Base-by-base conservation (phyloP, 2,797 vertebrate genomes). In the Rhabdophis nuchalis region DNA sequence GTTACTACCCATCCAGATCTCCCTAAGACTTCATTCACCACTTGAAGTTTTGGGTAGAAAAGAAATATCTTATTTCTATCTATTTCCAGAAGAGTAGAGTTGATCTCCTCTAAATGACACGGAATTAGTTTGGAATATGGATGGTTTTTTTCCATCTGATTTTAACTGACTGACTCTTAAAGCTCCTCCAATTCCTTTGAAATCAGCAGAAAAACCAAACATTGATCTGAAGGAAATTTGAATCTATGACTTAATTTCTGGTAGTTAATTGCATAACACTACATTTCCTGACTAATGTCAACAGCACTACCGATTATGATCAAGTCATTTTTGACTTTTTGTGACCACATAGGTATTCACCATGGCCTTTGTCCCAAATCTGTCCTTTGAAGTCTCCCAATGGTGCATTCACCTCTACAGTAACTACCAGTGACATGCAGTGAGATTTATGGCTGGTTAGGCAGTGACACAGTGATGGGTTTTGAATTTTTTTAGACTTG, bases 1-100 rank as follows among this genome's bases (percentile, higher is more conserved):
- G n/a, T n/a, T n/a, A n/a, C n/a, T n/a, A n/a, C n/a, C n/a, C n/a
- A n/a, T n/a, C n/a, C n/a, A n/a, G n/a, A n/a, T 91, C 12, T 89
- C 93, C 94, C 50, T 91, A 60, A 94, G 91, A 18, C 9, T 4
- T 14, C 14, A 90, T 89, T 68, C 60, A 92, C 25, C n/a, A 90
- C 56, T 10, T 91, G 53, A 89, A 77, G 87, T 23, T 93, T 88
- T 18, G 18, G 89, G 29, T 54, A 92, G 14, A 93, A 89, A 92
- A 13, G n/a, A 18, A 32, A 54, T 36, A 52, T 16, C 93, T 91
- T 29, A 12, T 86, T 89, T 85, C 8, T 57, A 91, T 23, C 50
- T 41, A 56, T 87, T 87, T 89, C 91, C 85, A 87, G 60, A 88
- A 52, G 86, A 88, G 68, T 53, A 87, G 86, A 93, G 5, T n/a